Base-by-base conservation (phyloP, 1,140 invertebrate species). In the Parapsyche elsis region DNA sequence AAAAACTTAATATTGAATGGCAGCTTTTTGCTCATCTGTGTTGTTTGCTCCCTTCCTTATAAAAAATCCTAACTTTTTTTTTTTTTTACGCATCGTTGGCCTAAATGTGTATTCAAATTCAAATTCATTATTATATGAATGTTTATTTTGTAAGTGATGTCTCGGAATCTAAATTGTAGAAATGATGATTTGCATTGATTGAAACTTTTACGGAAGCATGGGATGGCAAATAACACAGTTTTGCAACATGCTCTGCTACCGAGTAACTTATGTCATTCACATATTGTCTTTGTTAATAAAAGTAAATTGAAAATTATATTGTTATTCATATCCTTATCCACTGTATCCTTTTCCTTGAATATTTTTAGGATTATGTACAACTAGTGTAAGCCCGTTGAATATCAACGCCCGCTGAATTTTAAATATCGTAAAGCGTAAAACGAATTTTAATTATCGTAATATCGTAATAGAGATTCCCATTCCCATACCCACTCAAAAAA, bases 231-330 rank as follows among this genome's bases (percentile, higher is more conserved):
- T 79, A 64, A 78, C 74, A 81, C 80, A 79, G 80, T 76, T 83
- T 16, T 45, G 81, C 77, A 57, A 61, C 71, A 76, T 76, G 77
- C 81, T 81, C 71, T 79, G 57, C 71, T 83, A 83, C 61, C 70
- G 81, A 83, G 76, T 83, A 81, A 79, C 80, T 81, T 83, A 83
- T 83, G 81, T 83, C 81, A 83, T 83, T 82, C 81, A 83, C 78
- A 83, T 83, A 81, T 83, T 83, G 81, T 83, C 81, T 83, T 83
- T 83, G 81, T 83, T 83, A 83, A 83, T 83, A 83, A 83, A 83
- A 83, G 79, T 83, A 83, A 83, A 81, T 78, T 59, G 57, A 83
- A 83, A 46, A 30, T 83, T 71, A 67, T 64, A 38, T 64, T 67
- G 26, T 67, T 67, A 67, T 53, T 1, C 49, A 53, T 12, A 12